Base-by-base conservation (phyloP, 2,888 invertebrate genomes). In the Xestoiulus laeticollis region DNA sequence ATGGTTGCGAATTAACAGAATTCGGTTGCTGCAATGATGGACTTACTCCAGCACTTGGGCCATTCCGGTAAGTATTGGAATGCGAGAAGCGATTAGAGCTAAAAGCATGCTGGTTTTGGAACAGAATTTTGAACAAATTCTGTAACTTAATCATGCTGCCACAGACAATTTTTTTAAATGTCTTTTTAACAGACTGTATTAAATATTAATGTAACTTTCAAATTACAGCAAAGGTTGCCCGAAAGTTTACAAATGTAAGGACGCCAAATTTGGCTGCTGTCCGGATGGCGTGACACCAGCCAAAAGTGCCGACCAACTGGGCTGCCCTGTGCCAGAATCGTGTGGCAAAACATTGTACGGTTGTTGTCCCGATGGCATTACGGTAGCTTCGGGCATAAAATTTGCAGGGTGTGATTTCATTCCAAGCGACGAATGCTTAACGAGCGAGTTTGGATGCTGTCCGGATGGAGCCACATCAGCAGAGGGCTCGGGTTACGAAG, bases 21-120 rank as follows among this genome's bases (percentile, higher is more conserved):
- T 98, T 95, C 91, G 98, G 98, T 2, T 98, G 98, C 91, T 98
- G 98, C 91, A 94, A 94, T 14, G 97, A 97, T 92, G 95, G 95
- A 85, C 93, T 94, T 90, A 96, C 95, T 0, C 93, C 95, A 12
- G 95, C 98, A 0, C 90, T 90, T 88, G 92, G 93, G 78, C 91
- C 91, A 43, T 91, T 91, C 88, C 90, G 90, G 89, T 91, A 91
- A 88, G 92, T 92, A 53, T 48, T 38, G 38, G 38, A 38, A n/a
- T n/a, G n/a, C n/a, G n/a, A n/a, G n/a, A n/a, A n/a, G n/a, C n/a
- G n/a, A n/a, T n/a, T n/a, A n/a, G n/a, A n/a, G n/a, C n/a, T n/a
- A n/a, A n/a, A n/a, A n/a, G n/a, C n/a, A n/a, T n/a, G n/a, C n/a
- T n/a, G n/a, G n/a, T n/a, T n/a, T n/a, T n/a, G n/a, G n/a, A n/a